phyloP scores from a whole-genome alignment of 1,140 invertebrate species.

The Drosophila trapezifrons region DNA sequence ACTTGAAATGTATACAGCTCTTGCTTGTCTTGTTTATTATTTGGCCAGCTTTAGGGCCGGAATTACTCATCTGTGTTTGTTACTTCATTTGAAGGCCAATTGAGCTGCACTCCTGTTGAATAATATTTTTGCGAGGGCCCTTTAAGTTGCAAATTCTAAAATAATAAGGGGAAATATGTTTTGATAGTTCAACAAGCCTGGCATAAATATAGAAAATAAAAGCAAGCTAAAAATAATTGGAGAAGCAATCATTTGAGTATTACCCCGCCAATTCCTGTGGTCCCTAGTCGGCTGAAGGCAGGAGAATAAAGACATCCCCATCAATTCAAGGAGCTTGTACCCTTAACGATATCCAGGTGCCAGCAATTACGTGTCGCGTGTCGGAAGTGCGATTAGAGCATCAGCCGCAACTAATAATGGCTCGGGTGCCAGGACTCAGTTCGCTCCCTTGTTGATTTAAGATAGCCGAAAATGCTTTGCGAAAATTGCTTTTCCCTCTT shows the following conservation, averaged over 20 bases:
- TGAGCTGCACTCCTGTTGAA: slow-evolving; percentile 7
- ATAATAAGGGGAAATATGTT: neutral
- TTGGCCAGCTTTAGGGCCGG: too few species aligned
- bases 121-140: neutral
- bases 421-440: slow-evolving; percentile 5
- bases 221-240: neutral
- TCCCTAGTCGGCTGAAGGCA: neutral
- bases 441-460: slow-evolving; percentile 50
- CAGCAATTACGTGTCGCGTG: slow-evolving; percentile 53
- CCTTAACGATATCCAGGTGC: slow-evolving; percentile 28
- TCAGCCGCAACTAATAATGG: slow-evolving; percentile 48
- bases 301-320: neutral
- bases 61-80: slow-evolving; percentile 23
- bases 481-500: slow-evolving; percentile 49
- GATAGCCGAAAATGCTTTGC: slow-evolving; percentile 35
- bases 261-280: too few species aligned
- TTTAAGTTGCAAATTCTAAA: slow-evolving; percentile 1
- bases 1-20: slow-evolving; percentile 35
- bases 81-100: slow-evolving; percentile 22
- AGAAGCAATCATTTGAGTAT: neutral
- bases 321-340: slow-evolving; percentile 5
- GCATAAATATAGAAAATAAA: neutral
- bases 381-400: slow-evolving; percentile 54
- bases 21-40: slow-evolving; percentile 7
- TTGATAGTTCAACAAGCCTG: neutral